Evolutionary conservation across 2,113 vertebrate species (phyloP).

Genomic region (Oryzias javanicus): DNA sequence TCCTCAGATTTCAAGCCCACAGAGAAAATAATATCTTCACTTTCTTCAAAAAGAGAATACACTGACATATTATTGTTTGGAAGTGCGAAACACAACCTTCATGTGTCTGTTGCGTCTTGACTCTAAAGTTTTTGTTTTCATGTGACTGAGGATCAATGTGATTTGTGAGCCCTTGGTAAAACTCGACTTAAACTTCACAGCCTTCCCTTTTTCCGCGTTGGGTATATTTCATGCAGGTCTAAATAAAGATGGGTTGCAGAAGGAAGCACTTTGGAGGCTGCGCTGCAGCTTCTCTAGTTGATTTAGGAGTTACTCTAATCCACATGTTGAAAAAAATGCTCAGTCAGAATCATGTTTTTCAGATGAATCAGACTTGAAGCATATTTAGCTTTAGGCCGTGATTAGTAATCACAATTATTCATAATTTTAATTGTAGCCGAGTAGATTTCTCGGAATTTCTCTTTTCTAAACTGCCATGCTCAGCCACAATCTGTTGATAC

Average conservation of each 20-base stretch:
- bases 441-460: neutral
- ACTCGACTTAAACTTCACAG: conserved; percentile 1
- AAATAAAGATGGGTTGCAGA: conserved; percentile 32
- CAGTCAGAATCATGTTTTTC: conserved; percentile 28
- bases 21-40: conserved; percentile 17
- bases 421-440: conserved; percentile 20
- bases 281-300: conserved; percentile 35
- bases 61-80: conserved; percentile 14
- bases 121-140: neutral
- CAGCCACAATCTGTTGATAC: conserved; percentile 4
- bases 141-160: neutral
- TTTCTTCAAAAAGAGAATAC: conserved; percentile 6
- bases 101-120: neutral
- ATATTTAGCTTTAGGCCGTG: conserved; percentile 26
- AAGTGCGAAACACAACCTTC: conserved; percentile 14
- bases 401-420: conserved; percentile 32
- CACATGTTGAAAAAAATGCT: conserved; percentile 13
- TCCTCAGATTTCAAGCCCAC: conserved; percentile 14
- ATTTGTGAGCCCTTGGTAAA: conserved; percentile 8
- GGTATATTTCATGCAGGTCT: conserved; percentile 13
- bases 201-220: neutral
- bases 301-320: conserved; percentile 34
- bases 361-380: conserved; percentile 17
- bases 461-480: conserved; percentile 12
- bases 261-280: conserved; percentile 31